These are phyloP conservation scores for Endotricha flammealis DNA, from an alignment of 2,888 invertebrate species.

Conservation along the genomic window DNA sequence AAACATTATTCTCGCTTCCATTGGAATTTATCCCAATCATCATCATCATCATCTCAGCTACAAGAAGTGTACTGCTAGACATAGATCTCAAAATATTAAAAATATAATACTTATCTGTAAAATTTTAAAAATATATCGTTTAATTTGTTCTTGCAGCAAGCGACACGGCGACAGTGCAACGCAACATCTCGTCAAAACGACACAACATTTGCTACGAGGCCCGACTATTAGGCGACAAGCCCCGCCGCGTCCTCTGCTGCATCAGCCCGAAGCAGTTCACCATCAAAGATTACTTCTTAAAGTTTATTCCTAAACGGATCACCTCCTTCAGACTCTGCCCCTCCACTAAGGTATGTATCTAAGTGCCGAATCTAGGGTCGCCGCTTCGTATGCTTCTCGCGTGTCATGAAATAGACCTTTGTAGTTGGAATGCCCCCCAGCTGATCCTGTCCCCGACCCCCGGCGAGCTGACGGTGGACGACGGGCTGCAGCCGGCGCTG, in stretches of 20 bases:
- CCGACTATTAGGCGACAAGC: constrained; percentile 77
- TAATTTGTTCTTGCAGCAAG: constrained; percentile 41
- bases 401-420: not conserved
- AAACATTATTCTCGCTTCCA: no score
- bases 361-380: not conserved
- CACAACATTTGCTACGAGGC: constrained; percentile 93
- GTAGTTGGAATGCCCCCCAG: no score
- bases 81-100: no score
- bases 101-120: no score
- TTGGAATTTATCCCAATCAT: no score
- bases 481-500: constrained; percentile 93
- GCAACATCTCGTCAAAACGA: constrained; percentile 90
- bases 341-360: constrained; percentile 87
- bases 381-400: not conserved
- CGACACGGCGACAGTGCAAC: constrained; percentile 89
- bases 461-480: constrained; percentile 89
- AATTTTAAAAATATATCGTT: no score
- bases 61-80: no score
- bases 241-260: constrained; percentile 92
- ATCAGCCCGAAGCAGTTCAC: constrained; percentile 94
- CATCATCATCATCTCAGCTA: no score
- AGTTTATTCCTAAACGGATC: constrained; percentile 94
- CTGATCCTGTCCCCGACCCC: constrained; percentile 41
- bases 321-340: constrained; percentile 95
- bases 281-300: constrained; percentile 94